Base-by-base conservation (phyloP, 2,113 vertebrate genomes). In the Dinomys branickii region DNA sequence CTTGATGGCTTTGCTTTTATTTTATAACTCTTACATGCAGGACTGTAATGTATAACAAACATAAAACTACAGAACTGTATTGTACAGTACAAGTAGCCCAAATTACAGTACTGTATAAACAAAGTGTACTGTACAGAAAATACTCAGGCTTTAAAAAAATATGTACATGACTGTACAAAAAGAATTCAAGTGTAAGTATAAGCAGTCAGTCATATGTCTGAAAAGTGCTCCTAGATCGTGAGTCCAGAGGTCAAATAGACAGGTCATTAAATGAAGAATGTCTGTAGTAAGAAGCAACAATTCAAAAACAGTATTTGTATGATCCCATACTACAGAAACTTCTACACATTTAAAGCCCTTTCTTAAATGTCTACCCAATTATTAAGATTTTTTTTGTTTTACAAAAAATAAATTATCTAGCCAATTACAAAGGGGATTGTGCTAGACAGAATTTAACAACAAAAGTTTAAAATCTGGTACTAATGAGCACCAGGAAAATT, bases 401-500 rank as follows among this genome's bases (percentile, higher is more conserved):
- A 80, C 71, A 89, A 82, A 16, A 14, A 69, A 69, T 17, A n/a
- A 20, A n/a, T 20, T 54, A 94, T 96, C 71, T 44, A 41, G 30
- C 50, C 50, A 54, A 12, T 35, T 61, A 61, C 7, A 38, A 16
- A 84, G 82, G 38, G 24, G 24, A 61, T 19, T 52, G 47, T 83
- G 52, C 10, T 90, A 90, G 58, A 95, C 67, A 92, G 13, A 90
- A 94, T 73, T 92, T 67, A 90, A 80, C 80, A 38, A 90, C 84
- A 96, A 84, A 95, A 20, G 22, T 88, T 97, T 93, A 63, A 28
- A 97, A 97, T 88, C 75, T 96, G 81, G 63, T 93, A 90, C 84
- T 97, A 98, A 97, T 87, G 96, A 98, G 85, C 98, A 88, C 81
- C 96, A 95, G 96, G 91, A 97, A 98, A 96, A 97, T 86, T 44